phyloP scores from a whole-genome alignment of 1,140 invertebrate genomes.

The Amyelois transitella region DNA sequence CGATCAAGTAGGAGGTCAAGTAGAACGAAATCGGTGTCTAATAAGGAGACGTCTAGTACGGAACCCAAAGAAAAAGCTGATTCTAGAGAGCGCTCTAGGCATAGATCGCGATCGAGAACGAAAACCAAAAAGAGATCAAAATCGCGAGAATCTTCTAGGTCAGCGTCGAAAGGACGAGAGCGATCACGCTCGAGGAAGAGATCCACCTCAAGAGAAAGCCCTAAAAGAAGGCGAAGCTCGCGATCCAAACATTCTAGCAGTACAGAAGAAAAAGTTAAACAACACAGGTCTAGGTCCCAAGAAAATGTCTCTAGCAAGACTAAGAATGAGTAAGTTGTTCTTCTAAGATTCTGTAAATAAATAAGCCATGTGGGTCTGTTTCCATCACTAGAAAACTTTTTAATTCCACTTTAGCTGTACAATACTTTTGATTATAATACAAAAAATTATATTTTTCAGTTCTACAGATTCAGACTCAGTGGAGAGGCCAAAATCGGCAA shows the following conservation, averaged over 20 bases:
- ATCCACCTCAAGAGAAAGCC: slow-evolving; percentile 15
- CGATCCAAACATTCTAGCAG: slow-evolving; percentile 36
- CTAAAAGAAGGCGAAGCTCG: slow-evolving; percentile 29
- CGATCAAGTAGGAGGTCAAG: slow-evolving; percentile 36
- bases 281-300: slow-evolving; percentile 57
- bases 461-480: slow-evolving; percentile 64
- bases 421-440: not conserved
- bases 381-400: too few relatives aligned
- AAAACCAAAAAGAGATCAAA: slow-evolving; percentile 44
- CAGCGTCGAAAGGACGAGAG: slow-evolving; percentile 35
- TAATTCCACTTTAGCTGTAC: too few relatives aligned
- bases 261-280: slow-evolving; percentile 41
- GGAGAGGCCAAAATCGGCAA: slow-evolving; percentile 62
- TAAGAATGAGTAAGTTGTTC: slow-evolving; percentile 56
- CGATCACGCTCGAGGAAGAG: slow-evolving; percentile 28
- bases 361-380: too few relatives aligned
- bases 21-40: slow-evolving; percentile 35
- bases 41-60: slow-evolving; percentile 38
- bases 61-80: slow-evolving; percentile 47
- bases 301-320: slow-evolving; percentile 43
- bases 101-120: slow-evolving; percentile 42
- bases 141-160: slow-evolving; percentile 40
- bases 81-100: slow-evolving; percentile 34
- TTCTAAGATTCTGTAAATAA: too few relatives aligned
- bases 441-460: slow-evolving; percentile 26